Percentiles rank a stretch among this genome's conserved stretches.
Conservation (phyloP, 2,797 vertebrate genomes). For the Pseudochaenichthys georgianus region DNA sequence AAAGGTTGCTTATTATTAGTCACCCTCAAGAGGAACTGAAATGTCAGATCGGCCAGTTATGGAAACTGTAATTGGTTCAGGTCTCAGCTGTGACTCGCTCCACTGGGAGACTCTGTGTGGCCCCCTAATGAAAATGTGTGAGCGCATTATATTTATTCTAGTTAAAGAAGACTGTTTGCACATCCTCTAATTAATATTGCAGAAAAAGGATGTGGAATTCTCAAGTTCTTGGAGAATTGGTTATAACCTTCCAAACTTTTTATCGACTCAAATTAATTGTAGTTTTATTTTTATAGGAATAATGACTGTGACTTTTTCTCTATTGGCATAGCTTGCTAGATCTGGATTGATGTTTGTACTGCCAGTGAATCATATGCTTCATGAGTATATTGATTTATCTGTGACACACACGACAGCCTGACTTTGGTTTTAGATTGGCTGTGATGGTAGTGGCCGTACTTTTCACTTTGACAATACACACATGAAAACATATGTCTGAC, state of each 20-base stretch:
- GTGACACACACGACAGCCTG: neutral
- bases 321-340: conserved; percentile 23
- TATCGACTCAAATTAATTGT: neutral
- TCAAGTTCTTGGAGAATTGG: neutral
- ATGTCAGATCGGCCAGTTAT: conserved; percentile 42
- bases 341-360: conserved; percentile 27
- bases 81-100: conserved; percentile 58
- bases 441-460: neutral
- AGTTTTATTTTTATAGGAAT: conserved; percentile 7
- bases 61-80: conserved; percentile 70
- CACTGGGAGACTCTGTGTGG: conserved; percentile 36
- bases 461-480: neutral
- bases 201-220: neutral
- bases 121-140: conserved; percentile 38
- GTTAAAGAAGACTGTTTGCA: conserved; percentile 36
- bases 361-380: conserved; percentile 31
- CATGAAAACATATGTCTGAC: neutral
- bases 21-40: conserved; percentile 26
- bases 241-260: conserved; percentile 1
- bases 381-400: conserved; percentile 45
- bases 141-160: conserved; percentile 33
- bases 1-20: conserved; percentile 32
- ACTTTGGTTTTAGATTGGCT: conserved; percentile 12
- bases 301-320: neutral
- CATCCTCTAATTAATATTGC: conserved; percentile 4